These are phyloP conservation scores for Esox niger DNA, from an alignment of 2,113 vertebrate species.

Conservation along the genomic window DNA sequence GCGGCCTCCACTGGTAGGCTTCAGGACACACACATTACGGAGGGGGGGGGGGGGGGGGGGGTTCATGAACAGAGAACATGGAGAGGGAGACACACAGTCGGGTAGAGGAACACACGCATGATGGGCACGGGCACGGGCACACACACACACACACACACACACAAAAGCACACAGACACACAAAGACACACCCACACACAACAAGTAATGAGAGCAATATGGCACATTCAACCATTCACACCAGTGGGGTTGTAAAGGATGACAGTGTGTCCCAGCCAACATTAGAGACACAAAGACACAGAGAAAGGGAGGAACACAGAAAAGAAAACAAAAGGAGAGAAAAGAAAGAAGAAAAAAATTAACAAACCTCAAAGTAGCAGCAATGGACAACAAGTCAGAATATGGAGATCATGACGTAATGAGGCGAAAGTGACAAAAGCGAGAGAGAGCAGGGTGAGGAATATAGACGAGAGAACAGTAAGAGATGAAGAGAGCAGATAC, in stretches of 20 bases:
- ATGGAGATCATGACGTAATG: conserved; percentile 6
- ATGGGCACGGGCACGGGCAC: background rate
- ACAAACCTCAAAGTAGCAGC: conserved; percentile 29
- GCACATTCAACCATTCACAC: conserved; percentile 24
- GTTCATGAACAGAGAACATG: conserved; percentile 7
- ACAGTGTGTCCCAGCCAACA: background rate
- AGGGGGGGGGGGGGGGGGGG: background rate
- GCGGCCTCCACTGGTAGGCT: conserved; percentile 74
- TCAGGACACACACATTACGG: conserved; percentile 49
- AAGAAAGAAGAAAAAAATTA: conserved; percentile 41
- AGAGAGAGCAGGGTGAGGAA: background rate
- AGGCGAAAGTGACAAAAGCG: conserved; percentile 5
- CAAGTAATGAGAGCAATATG: too few species aligned
- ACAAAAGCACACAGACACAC: conserved; percentile 33
- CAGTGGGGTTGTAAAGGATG: background rate
- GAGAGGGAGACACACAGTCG: conserved; percentile 12
- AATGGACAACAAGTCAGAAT: conserved; percentile 36
- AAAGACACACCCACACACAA: conserved; percentile 16
- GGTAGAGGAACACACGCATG: background rate
- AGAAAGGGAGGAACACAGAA: conserved; percentile 15
- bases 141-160: background rate
- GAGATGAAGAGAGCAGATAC: background rate
- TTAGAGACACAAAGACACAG: conserved; percentile 10
- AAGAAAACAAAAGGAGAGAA: conserved; percentile 28
- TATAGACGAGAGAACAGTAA: background rate